Evolutionary conservation across 2,797 vertebrate species (phyloP), one percentile per base, ranked within the genome.

Genomic region (Silurus aristotelis): DNA sequence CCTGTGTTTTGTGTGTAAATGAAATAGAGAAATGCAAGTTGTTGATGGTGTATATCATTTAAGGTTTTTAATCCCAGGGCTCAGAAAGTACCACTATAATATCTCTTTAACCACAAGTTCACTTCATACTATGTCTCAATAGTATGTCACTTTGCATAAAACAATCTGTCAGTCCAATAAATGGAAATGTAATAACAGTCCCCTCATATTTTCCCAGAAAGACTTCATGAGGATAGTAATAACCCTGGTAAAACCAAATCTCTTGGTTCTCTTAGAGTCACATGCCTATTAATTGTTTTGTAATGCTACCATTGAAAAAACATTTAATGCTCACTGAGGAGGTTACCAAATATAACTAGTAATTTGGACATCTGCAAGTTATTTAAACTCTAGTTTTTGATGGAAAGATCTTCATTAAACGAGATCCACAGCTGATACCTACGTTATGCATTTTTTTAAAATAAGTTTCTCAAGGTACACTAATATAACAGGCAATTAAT

Each of bases 311-410:
- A 8, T 19, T 38, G 43, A 61, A 52, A 85, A 79, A 78, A 61
- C 38, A n/a, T 78, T 78, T 61, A 78, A 70, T 5, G 15, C 79
- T 58, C 46, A 73, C 22, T 60, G 58, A 52, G 58, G 31, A 66
- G 60, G 31, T 82, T 85, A 68, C 60, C 68, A 71, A 64, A 87
- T 88, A 77, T 87, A 60, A 80, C 48, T 87, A 75, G 68, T 72
- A 60, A 73, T 86, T 72, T 56, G 43, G 81, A 92, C 93, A 93
- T 95, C 92, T 94, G 93, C 87, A 89, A 91, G 88, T 90, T 84
- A 92, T 94, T 93, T 90, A 79, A 27, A 3, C n/a, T 86, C 31
- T 63, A 61, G 13, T 85, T 87, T 84, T 87, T 43, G 63, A 38
- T 22, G 82, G 67, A 27, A 80, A 84, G 80, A 68, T 63, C 73